Conservation (phyloP, 1,140 invertebrate species). For the Brachionus calyciflorus region DNA sequence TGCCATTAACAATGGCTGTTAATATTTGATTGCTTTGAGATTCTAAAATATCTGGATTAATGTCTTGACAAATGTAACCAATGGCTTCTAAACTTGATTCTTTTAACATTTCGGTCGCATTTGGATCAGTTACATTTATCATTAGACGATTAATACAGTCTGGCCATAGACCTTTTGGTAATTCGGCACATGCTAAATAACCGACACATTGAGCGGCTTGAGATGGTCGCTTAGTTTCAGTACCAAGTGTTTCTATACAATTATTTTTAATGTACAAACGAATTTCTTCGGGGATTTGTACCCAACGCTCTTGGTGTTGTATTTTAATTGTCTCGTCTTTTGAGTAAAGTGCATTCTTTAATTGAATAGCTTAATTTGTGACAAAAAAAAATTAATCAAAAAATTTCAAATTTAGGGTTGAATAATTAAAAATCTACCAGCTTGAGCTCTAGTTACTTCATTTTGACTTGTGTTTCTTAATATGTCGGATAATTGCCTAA, state of each 20-base stretch:
- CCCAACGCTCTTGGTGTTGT: constrained; percentile 86
- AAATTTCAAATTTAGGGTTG: background rate
- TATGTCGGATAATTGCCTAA: constrained; percentile 88
- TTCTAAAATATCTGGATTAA: constrained; percentile 84
- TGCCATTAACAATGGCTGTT: constrained; percentile 97
- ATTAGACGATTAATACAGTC: constrained; percentile 77
- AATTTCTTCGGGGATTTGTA: constrained; percentile 79
- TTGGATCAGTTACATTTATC: constrained; percentile 76
- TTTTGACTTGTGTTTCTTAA: constrained; percentile 81
- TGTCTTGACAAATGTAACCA: constrained; percentile 79
- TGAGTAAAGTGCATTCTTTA: constrained; percentile 96
- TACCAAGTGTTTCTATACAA: constrained; percentile 86
- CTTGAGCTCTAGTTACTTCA: constrained; percentile 90
- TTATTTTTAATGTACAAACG: constrained; percentile 88
- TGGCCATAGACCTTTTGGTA: constrained; percentile 73
- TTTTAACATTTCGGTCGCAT: constrained; percentile 85
- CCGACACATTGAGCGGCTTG: constrained; percentile 98
- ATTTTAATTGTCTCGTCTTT: constrained; percentile 80
- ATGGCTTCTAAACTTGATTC: constrained; percentile 95
- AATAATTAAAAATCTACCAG: constrained; percentile 66
- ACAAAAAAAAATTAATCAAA: background rate
- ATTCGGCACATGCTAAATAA: constrained; percentile 91
- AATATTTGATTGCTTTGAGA: constrained; percentile 90
- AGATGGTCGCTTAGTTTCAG: constrained; percentile 84
- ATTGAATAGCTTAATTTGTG: constrained; percentile 71